Conservation (phyloP, 92 coral and sea anemone genomes). For the Epizoanthus rinbou region DNA sequence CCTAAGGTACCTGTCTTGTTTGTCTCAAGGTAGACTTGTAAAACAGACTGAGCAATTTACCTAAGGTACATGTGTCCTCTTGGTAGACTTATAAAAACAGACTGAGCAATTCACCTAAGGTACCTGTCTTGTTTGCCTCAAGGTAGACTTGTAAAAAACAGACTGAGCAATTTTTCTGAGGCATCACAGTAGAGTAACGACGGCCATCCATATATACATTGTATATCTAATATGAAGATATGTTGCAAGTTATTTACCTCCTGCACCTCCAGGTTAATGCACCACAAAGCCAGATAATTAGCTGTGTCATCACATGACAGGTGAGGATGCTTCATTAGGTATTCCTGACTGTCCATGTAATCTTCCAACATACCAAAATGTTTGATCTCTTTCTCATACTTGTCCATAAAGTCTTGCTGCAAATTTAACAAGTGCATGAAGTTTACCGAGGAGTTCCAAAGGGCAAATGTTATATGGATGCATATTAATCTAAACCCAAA, state of each 20-base stretch:
- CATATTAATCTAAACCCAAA: too few species aligned
- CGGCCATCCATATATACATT: background rate
- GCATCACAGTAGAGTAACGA: background rate
- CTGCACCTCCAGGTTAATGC: conserved; percentile 94
- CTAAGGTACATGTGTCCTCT: too few species aligned
- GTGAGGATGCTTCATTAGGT: conserved; percentile 73
- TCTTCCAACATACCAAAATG: conserved; percentile 96
- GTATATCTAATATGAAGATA: background rate
- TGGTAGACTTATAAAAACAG: too few species aligned
- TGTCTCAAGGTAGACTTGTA: background rate
- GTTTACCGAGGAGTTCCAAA: background rate
- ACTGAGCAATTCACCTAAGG: too few species aligned
- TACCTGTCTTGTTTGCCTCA: too few species aligned
- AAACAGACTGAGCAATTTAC: too few species aligned
- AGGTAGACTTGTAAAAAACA: too few species aligned
- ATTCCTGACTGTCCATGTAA: conserved; percentile 90
- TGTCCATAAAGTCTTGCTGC: conserved; percentile 98
- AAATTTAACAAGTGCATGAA: background rate
- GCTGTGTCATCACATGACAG: conserved; percentile 95
- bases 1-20: background rate
- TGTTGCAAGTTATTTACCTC: conserved; percentile 62
- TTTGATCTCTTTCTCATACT: conserved; percentile 90
- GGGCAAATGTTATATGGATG: too few species aligned
- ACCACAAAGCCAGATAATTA: conserved; percentile 95
- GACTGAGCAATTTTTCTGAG: too few species aligned